Conservation (phyloP, 1,140 invertebrate species). For the Himalopsyche phryganea region DNA sequence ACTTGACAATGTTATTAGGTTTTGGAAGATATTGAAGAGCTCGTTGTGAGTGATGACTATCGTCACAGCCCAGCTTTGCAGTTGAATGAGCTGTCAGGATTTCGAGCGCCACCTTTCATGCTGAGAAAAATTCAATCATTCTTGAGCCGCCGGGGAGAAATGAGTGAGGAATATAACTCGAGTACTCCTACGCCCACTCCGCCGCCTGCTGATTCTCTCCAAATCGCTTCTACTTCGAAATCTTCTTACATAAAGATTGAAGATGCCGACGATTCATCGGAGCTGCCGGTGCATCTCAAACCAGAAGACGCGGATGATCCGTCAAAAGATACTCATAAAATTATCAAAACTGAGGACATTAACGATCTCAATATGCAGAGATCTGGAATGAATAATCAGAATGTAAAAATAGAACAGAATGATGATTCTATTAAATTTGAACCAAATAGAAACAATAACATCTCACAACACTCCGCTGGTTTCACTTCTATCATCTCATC, state of each 20-base stretch:
- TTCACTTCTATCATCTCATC: slow-evolving; percentile 31
- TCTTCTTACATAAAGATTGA: slow-evolving; percentile 20
- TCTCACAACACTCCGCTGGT: slow-evolving; percentile 7
- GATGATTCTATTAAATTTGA: slow-evolving; percentile 8
- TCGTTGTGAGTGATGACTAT: slow-evolving; percentile 70
- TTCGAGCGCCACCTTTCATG: slow-evolving; percentile 70
- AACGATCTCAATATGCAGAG: slow-evolving; percentile 10
- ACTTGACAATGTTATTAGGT: too few species aligned
- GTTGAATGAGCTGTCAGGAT: slow-evolving; percentile 66
- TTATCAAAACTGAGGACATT: slow-evolving; percentile 17
- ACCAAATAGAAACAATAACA: slow-evolving; percentile 11
- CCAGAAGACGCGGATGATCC: slow-evolving; percentile 18
- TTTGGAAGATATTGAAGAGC: slow-evolving; percentile 74
- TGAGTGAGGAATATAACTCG: slow-evolving; percentile 31
- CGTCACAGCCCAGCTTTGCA: slow-evolving; percentile 63
- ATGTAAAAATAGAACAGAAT: slow-evolving; percentile 5
- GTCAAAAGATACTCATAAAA: slow-evolving; percentile 20
- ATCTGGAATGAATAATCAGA: slow-evolving; percentile 7
- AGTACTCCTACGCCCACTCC: slow-evolving; percentile 29
- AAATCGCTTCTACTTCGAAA: slow-evolving; percentile 2
- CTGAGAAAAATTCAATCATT: slow-evolving; percentile 65
- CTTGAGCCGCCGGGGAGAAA: slow-evolving; percentile 41
- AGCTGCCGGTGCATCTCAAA: slow-evolving; percentile 14
- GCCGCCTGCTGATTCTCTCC: slow-evolving; percentile 16
- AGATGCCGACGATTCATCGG: slow-evolving; percentile 24